Conservation (phyloP, 2,113 vertebrate species). For the Plestiodon gilberti region DNA sequence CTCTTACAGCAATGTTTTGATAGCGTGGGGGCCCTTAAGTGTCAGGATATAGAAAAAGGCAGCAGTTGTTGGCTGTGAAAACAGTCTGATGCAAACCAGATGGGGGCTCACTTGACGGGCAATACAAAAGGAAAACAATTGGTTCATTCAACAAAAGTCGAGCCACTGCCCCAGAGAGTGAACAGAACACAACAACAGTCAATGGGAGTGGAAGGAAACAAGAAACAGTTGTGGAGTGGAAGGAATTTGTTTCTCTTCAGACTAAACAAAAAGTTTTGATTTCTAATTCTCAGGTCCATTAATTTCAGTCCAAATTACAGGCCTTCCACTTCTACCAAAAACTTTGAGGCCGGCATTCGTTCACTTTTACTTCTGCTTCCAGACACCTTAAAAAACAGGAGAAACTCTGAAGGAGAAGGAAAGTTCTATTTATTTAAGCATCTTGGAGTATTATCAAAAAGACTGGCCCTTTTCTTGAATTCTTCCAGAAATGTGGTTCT, state of each 20-base stretch:
- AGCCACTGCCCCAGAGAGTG: constrained; percentile 77
- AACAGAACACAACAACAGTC: constrained; percentile 81
- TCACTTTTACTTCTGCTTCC: constrained; percentile 57
- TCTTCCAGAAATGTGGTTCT: neutral
- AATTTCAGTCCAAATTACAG: constrained; percentile 68
- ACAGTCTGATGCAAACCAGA: constrained; percentile 91
- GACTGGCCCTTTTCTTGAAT: neutral
- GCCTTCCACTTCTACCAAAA: constrained; percentile 38
- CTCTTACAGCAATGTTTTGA: constrained; percentile 81
- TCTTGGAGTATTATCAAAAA: constrained; percentile 57
- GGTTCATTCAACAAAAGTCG: constrained; percentile 85
- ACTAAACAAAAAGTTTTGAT: constrained; percentile 83
- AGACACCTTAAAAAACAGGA: constrained; percentile 51
- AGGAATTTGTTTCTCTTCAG: constrained; percentile 76
- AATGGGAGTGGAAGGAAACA: constrained; percentile 78
- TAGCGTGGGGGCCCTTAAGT: constrained; percentile 81
- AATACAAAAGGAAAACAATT: constrained; percentile 87
- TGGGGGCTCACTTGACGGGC: constrained; percentile 83
- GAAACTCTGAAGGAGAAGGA: constrained; percentile 33
- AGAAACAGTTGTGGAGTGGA: constrained; percentile 78
- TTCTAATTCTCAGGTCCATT: constrained; percentile 79
- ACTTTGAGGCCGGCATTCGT: constrained; percentile 63
- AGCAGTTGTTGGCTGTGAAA: constrained; percentile 88
- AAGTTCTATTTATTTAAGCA: constrained; percentile 48
- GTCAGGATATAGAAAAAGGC: constrained; percentile 85